Evolutionary conservation across 2,113 vertebrate species (phyloP), one percentile per base, ranked within the genome.

Genomic region (Tapirus terrestris): DNA sequence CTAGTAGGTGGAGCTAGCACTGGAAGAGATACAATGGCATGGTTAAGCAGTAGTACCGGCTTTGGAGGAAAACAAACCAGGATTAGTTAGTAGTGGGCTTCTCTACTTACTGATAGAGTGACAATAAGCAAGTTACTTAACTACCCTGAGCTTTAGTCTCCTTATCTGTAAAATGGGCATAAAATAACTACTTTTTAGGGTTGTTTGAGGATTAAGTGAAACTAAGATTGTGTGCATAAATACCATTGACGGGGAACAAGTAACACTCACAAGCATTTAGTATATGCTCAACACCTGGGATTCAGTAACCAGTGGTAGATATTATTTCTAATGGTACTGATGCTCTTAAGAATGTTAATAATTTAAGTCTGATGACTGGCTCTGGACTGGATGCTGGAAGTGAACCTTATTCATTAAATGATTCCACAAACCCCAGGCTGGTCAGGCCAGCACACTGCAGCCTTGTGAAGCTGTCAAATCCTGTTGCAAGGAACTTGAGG

Each of bases 1-100:
- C 63, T 76, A 36, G 31, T 27, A 23, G 4, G 6, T 13, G 1
- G 3, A 25, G 17, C 27, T 72, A 27, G 27, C 48, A 33, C 11
- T 56, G 2, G 0, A 27, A 51, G 18, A 17, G 31, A 36, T 6
- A 39, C 25, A 3, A 21, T 0, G 3, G 14, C 29, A 6, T 18
- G 31, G 23, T 3, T 31, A 53, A 82, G 43, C 6, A 25, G 16
- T 8, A 1, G 8, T 12, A n/a, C 14, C 36, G 17, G 16, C 43
- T 80, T 73, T 36, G 29, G 39, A 68, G 56, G 84, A 90, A 39
- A 63, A 36, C 9, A 61, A 75, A n/a, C 29, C 56, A 87, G 85
- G 33, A 4, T 58, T 61, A 61, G 58, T 82, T 6, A 56, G 39
- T 16, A 53, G 51, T 53, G 51, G 51, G 51, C 51, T 53, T 53